Evolutionary conservation across 2,888 invertebrate species (phyloP).

Genomic region (Sminthurides aquaticus): DNA sequence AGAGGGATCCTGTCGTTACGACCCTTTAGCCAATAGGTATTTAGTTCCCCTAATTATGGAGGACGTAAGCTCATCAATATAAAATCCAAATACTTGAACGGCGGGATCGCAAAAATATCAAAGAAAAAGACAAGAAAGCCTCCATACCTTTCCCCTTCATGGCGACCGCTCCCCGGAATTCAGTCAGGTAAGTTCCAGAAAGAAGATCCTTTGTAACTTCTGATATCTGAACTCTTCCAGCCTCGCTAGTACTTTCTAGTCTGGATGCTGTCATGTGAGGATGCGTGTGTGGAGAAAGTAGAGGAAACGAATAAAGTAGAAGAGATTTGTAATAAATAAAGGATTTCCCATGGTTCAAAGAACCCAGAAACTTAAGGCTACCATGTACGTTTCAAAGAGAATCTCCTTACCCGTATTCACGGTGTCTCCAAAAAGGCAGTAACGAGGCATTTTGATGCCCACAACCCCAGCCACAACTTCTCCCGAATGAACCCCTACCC

Average conservation of each 20-base stretch:
- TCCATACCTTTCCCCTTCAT: conserved; percentile 78
- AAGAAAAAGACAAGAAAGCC: not conserved
- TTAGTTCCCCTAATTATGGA: conserved; percentile 65
- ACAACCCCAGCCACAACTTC: conserved; percentile 90
- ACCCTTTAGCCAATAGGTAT: conserved; percentile 78
- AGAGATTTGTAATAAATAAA: no score
- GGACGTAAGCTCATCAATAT: not conserved
- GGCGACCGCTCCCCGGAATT: conserved; percentile 35
- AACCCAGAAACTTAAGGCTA: no score
- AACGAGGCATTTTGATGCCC: conserved; percentile 82
- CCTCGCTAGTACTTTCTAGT: conserved; percentile 86
- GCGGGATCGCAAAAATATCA: not conserved
- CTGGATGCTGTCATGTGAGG: conserved; percentile 71
- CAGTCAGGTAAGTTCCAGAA: conserved; percentile 56
- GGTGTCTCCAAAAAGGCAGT: conserved; percentile 81
- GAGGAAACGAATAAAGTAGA: no score
- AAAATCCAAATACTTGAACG: not conserved
- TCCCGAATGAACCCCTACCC: conserved; percentile 49
- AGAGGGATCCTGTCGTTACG: conserved; percentile 59
- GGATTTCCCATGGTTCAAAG: no score
- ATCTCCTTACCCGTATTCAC: conserved; percentile 63
- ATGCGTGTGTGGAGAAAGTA: no score
- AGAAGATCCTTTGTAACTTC: conserved; percentile 74
- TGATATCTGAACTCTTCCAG: conserved; percentile 92
- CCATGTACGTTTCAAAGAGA: no score